A percentile compares a stretch with the other conserved stretches of the same genome.
Evolutionary conservation across 2,888 invertebrate species (phyloP).

Genomic region (Parapristionchus giblindavisi): DNA sequence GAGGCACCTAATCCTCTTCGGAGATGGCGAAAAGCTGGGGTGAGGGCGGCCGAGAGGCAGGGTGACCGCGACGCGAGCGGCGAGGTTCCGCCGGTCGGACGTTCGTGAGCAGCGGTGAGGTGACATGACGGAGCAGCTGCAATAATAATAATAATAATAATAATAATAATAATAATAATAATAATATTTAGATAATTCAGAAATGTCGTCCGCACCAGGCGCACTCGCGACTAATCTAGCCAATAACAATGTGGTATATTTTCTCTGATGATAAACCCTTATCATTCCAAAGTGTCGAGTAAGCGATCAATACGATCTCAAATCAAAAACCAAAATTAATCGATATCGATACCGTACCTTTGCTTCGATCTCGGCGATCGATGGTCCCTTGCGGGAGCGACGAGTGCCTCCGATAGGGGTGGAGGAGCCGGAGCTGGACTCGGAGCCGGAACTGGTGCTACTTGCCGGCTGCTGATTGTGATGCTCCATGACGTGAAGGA

Average conservation of each 20-base stretch:
- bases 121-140: slow-evolving; percentile 67
- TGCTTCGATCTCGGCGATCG: slow-evolving; percentile 34
- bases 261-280: too few relatives aligned
- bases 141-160: slow-evolving; percentile 35
- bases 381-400: slow-evolving; percentile 3
- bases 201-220: not conserved
- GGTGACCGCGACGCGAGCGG: slow-evolving; percentile 46
- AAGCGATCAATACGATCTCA: not conserved
- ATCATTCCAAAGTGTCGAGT: not conserved
- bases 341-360: slow-evolving; percentile 34
- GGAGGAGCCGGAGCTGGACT: slow-evolving; percentile 17
- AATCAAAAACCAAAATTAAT: too few relatives aligned
- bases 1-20: slow-evolving; percentile 53
- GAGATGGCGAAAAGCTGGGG: slow-evolving; percentile 67
- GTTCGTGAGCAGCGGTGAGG: slow-evolving; percentile 59
- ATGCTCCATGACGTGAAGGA: slow-evolving; percentile 31
- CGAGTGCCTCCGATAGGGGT: too few relatives aligned
- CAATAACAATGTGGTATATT: too few relatives aligned
- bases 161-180: not conserved
- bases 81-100: slow-evolving; percentile 49
- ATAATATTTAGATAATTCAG: not conserved
- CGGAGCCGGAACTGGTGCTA: not conserved
- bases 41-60: slow-evolving; percentile 64
- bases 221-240: not conserved
- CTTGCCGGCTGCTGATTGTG: too few relatives aligned